Percentiles rank a stretch among this genome's conserved stretches.
Conservation (phyloP, 2,113 vertebrate genomes). For the Tachuris rubrigastra region DNA sequence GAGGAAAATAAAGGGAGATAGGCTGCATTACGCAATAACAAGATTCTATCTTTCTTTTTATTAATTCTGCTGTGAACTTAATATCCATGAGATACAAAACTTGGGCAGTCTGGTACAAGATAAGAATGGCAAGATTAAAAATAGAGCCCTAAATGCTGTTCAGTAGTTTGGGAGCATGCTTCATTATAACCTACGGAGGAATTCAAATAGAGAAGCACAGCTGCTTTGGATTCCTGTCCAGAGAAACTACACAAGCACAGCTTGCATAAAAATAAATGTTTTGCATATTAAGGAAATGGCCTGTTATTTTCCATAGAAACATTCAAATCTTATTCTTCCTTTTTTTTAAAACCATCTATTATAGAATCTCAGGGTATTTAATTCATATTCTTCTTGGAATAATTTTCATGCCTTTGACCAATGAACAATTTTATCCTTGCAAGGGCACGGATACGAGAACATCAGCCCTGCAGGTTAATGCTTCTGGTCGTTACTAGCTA, state of each 20-base stretch:
- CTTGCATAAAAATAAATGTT: slow-evolving; percentile 34
- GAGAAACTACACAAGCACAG: slow-evolving; percentile 7
- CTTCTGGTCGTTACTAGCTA: neutral
- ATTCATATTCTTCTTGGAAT: neutral
- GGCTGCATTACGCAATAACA: neutral
- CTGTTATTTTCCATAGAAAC: neutral
- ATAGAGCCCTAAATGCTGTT: neutral
- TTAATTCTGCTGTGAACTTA: neutral
- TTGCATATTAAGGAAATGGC: slow-evolving; percentile 19
- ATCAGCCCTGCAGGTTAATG: neutral
- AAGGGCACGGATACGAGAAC: neutral
- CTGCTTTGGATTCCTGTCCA: slow-evolving; percentile 47
- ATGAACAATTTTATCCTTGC: neutral
- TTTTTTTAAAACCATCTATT: neutral
- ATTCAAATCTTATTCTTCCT: neutral
- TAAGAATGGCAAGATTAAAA: slow-evolving; percentile 7
- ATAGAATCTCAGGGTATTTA: neutral
- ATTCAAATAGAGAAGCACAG: slow-evolving; percentile 25
- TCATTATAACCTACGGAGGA: slow-evolving; percentile 6
- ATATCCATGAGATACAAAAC: neutral
- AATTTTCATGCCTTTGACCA: neutral
- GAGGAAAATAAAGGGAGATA: neutral
- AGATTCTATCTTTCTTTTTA: neutral
- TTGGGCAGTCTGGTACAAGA: neutral
- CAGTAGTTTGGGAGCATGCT: neutral